Base-by-base conservation (phyloP, 2,797 vertebrate species). In the Periparus ater region DNA sequence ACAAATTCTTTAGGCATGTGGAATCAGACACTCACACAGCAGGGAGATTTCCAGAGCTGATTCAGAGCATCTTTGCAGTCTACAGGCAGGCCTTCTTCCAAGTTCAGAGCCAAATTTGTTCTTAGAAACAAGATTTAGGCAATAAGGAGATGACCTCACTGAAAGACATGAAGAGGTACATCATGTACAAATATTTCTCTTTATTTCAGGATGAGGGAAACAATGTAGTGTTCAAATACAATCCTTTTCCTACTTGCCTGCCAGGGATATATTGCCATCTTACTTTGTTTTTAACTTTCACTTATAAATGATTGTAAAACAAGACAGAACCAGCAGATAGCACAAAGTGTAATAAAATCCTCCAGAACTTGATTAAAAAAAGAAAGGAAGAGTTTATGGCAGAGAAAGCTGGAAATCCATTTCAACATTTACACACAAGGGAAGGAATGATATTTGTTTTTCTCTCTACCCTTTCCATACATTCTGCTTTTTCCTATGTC, bases 271-370 rank as follows among this genome's bases (percentile, higher is more conserved):
- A 50, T 88, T 85, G n/a, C 45, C 78, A 53, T 62, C 34, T 77
- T 88, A 74, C 54, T 88, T 76, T 79, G 61, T n/a, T 95, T 88
- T 94, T 61, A 62, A 57, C 54, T 91, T 85, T 67, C 44, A 60
- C 42, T 76, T 89, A 58, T 61, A 94, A 82, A 82, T 66, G 20
- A 73, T 25, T 92, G 53, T 89, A 95, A 94, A 93, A 94, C 71
- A 94, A 93, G 92, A 94, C 48, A 85, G 75, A 93, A 93, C 85
- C 36, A 89, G 75, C 32, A 93, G 67, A 93, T 71, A 91, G 71
- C 32, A 89, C 36, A n/a, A 79, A 79, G 30, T 30, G 8, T 66
- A 89, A 95, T 92, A 92, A 85, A 91, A 44, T 87, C 9, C 72
- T 92, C 87, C 63, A 92, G 38, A 89, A 63, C 48, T 6, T 80